Evolutionary conservation across 2,113 vertebrate genomes (phyloP), one percentile per base, ranked within the genome.

Genomic region (Todiramphus saurophagus): DNA sequence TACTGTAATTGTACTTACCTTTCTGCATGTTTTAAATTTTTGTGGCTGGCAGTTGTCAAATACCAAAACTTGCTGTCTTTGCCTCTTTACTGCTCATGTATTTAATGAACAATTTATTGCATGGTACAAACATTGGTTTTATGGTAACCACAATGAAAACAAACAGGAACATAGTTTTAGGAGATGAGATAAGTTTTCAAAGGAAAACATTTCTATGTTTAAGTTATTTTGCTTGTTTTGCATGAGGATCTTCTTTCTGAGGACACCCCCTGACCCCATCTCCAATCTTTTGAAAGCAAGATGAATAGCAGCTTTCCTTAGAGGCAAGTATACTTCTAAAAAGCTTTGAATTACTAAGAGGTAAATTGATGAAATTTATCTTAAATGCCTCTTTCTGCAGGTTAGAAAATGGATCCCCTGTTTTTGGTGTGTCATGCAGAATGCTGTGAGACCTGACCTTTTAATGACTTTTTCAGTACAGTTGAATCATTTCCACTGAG

Each of bases 211-310:
- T 83, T 44, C 59, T 83, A 16, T 58, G 25, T 43, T 88, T 67
- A 30, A 31, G 33, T 5, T 27, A 3, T 70, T 78, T 18, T 53
- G 7, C 73, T 90, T 56, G 21, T 70, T 89, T 75, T 63, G 44
- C 18, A 9, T 8, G 27, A 43, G 33, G 19, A 43, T 50, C 19
- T 51, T 67, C 33, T 74, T 51, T 50, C 37, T 19, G 11, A n/a
- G 11, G 23, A 21, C 10, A 30, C 1, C 2, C 6, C 8, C 9
- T 4, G 4, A 27, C 1, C 1, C 10, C 13, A 31, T 24, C 33
- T 35, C 23, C 30, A 60, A 1, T 35, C 33, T 74, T 44, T 28
- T 59, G 74, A 75, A 73, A 86, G 33, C 10, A 80, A 76, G n/a
- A 62, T 25, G 16, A 60, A 31, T 67, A 46, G 58, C 48, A 92